Evolutionary conservation across 2,888 invertebrate genomes (phyloP).

Genomic region (Cryptophagus acutangulus): DNA sequence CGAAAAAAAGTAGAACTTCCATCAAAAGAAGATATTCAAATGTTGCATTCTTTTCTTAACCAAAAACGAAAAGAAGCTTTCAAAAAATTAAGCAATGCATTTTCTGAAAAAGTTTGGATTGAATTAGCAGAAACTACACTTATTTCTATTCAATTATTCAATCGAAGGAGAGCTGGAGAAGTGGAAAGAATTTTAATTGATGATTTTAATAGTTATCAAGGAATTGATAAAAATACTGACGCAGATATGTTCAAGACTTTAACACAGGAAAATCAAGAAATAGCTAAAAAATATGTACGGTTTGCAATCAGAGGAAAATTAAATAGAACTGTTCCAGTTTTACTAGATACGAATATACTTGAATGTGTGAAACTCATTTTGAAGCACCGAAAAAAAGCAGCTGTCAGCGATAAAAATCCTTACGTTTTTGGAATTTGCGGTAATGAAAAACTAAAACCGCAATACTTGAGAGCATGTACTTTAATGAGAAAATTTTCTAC

Average conservation of each 20-base stretch:
- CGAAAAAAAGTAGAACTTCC: conserved; percentile 8
- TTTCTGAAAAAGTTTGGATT: conserved; percentile 5
- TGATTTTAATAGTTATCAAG: conserved; percentile 11
- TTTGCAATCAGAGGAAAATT: conserved; percentile 14
- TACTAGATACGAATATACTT: conserved; percentile 9
- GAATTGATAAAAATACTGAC: conserved; percentile 7
- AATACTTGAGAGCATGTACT: conserved; percentile 25
- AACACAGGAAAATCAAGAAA: conserved; percentile 1
- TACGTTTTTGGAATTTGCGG: conserved; percentile 18
- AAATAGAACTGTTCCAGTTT: conserved; percentile 14
- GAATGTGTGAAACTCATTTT: conserved; percentile 10
- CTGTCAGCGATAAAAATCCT: conserved; percentile 12
- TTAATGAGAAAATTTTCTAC: conserved; percentile 24
- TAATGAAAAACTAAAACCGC: background rate
- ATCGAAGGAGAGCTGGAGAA: conserved; percentile 15
- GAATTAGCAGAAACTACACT: conserved; percentile 9
- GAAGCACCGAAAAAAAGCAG: conserved; percentile 10
- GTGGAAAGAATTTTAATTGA: conserved; percentile 15
- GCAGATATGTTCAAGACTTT: background rate
- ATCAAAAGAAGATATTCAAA: conserved; percentile 12
- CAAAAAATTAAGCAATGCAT: conserved; percentile 1
- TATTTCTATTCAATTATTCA: conserved; percentile 14
- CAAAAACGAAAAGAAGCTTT: conserved; percentile 3
- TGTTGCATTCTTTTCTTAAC: conserved; percentile 5
- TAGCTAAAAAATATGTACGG: conserved; percentile 10